Evolutionary conservation across 2,888 invertebrate genomes (phyloP), one percentile per base, ranked within the genome.

Genomic region (Rhorus exstirpatorius): DNA sequence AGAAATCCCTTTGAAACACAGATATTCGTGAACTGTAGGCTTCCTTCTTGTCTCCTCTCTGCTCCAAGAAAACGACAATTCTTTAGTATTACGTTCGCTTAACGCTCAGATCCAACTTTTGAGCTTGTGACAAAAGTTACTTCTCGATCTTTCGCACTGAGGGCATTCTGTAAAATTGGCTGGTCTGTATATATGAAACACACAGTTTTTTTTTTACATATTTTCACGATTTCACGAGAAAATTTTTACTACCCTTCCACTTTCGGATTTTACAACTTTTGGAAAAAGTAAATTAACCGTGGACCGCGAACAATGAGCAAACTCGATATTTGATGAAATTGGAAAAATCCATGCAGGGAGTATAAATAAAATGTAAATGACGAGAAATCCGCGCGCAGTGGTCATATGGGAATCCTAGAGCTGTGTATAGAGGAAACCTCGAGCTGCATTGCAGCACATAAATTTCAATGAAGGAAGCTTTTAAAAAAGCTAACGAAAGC

Each of bases 401-500:
- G 49, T 67, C 46, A 51, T 14, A n/a, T 14, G 61, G 21, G 55
- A 19, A 71, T 75, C 61, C 63, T 58, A 53, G 44, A 41, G 44
- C 61, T 1, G 21, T 51, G 26, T 63, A 41, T 41, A 26, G 31
- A 44, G 63, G 44, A 75, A 63, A 31, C 38, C 72, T 49, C 61
- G 61, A 35, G 63, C 68, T 63, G 74, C 78, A 63, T 78, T 71
- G 70, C 72, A 74, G 79, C 79, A 77, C 84, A 84, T 84, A 82
- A 84, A 82, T 82, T 82, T 84, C 81, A 84, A 84, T 84, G 79
- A 72, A 68, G 79, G 67, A 72, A 76, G 76, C 81, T 84, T 79
- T 79, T 70, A 71, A 75, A 79, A 78, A 68, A 82, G 78, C 74
- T 82, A 74, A 78, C 81, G 81, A 82, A 82, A 82, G 81, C 81